Percentiles rank a stretch among this genome's conserved stretches.
phyloP scores from a whole-genome alignment of 2,888 invertebrate species.

The Rotaria macrura region DNA sequence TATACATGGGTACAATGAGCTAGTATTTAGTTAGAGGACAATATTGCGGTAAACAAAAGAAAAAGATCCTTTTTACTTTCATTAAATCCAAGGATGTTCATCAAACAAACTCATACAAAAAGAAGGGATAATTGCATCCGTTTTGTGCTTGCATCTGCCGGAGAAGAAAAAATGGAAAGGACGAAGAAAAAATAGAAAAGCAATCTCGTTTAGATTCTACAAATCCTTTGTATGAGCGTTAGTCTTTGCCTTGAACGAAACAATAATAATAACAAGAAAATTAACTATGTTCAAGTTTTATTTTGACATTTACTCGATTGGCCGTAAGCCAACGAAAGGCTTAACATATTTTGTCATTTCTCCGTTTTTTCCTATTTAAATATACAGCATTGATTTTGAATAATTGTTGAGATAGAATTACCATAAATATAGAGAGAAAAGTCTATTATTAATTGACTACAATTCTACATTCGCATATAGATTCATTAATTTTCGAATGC shows the following conservation, averaged over 20 bases:
- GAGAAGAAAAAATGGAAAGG: background rate
- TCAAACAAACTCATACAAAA: background rate
- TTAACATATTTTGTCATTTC: background rate
- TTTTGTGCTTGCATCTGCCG: background rate
- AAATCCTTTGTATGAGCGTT: background rate
- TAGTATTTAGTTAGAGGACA: background rate
- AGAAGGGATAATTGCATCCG: constrained; percentile 1
- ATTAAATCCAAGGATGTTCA: background rate
- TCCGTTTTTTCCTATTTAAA: background rate
- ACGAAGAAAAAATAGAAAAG: background rate
- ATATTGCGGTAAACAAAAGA: background rate
- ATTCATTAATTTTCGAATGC: background rate
- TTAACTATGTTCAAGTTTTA: background rate
- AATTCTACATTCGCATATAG: background rate
- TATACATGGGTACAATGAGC: background rate
- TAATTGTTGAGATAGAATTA: background rate
- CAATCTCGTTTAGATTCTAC: background rate
- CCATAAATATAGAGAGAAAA: background rate
- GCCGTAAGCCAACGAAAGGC: background rate
- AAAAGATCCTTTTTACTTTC: background rate
- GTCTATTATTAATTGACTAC: background rate
- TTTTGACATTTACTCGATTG: background rate
- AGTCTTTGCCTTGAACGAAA: background rate
- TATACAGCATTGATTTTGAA: background rate
- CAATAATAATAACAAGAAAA: background rate